Base-by-base conservation (phyloP, 2,888 invertebrate genomes). In the Rugalucina vietnamica region DNA sequence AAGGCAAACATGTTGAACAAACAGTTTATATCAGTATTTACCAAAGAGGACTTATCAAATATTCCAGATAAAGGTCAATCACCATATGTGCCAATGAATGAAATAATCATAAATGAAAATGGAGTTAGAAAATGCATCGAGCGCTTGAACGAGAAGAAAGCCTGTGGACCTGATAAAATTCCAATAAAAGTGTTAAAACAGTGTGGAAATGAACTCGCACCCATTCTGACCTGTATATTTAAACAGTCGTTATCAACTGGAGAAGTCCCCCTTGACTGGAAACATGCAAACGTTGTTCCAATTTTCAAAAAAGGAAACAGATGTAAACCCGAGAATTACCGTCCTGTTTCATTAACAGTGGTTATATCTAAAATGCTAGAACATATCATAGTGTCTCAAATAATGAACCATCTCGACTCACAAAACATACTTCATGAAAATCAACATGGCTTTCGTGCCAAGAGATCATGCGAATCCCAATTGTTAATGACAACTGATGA, bases 381-480 rank as follows among this genome's bases (percentile, higher is more conserved):
- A 24, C 54, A 54, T n/a, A 54, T 76, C 29, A 37, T 81, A 5
- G 57, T 57, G 43, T 54, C 37, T 34, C 14, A 0, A 1, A 57
- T 76, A 5, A 43, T 76, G 8, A n/a, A 70, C n/a, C 76, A 76
- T 27, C 24, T 76, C 5, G 71, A 70, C 34, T n/a, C 5, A 1
- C 50, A 71, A 18, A 60, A 78, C 34, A 1, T 78, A 50, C 3
- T 82, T 3, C 54, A 39, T 0, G 65, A 69, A 14, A n/a, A n/a
- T 24, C 78, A 74, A 32, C 43, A 54, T 75, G 82, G 82, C 0
- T 82, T 82, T 36, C 43, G 73, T 34, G 78, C 78, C 37, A 24
- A 50, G 29, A 50, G 71, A 36, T 39, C 36, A 21, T 60, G 60
- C 21, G 39, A 36, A 14, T 37, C 60, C 10, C 78, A 82, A 32